These are phyloP conservation scores for Benitochromis conjunctus DNA, from an alignment of 2,113 vertebrate species.

Conservation along the genomic window DNA sequence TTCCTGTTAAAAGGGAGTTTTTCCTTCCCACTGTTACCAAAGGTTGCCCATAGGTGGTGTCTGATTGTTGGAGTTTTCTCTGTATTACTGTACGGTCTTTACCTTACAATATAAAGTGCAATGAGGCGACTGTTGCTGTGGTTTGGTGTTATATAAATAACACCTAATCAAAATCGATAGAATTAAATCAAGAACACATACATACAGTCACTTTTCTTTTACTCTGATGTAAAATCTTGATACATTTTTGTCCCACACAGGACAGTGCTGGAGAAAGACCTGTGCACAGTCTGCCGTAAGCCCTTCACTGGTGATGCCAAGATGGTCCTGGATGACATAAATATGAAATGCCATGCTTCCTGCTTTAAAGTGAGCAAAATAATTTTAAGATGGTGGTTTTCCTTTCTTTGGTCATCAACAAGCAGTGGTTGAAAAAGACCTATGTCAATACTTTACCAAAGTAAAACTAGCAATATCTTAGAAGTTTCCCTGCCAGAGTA, in stretches of 20 bases:
- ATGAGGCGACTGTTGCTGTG: background rate
- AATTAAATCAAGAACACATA: background rate
- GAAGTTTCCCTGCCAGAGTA: no score
- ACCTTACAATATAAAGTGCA: background rate
- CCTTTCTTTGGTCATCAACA: background rate
- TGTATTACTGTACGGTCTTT: background rate
- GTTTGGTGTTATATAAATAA: background rate
- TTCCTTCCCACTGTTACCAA: background rate
- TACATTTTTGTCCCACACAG: conserved; percentile 53
- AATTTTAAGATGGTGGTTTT: background rate
- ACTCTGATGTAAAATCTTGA: background rate
- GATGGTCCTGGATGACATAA: conserved; percentile 91
- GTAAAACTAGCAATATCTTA: background rate
- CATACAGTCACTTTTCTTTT: background rate
- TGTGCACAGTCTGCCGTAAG: conserved; percentile 88
- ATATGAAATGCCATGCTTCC: conserved; percentile 88
- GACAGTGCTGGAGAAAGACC: conserved; percentile 83
- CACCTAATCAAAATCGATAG: background rate
- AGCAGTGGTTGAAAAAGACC: background rate
- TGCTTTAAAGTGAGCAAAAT: conserved; percentile 89
- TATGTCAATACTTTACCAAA: background rate
- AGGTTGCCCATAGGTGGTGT: background rate
- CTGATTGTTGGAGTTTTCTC: background rate
- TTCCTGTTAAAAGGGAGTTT: background rate
- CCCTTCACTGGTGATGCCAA: conserved; percentile 84